Evolutionary conservation across 2,797 vertebrate genomes (phyloP).

Genomic region (Spinus pinus): DNA sequence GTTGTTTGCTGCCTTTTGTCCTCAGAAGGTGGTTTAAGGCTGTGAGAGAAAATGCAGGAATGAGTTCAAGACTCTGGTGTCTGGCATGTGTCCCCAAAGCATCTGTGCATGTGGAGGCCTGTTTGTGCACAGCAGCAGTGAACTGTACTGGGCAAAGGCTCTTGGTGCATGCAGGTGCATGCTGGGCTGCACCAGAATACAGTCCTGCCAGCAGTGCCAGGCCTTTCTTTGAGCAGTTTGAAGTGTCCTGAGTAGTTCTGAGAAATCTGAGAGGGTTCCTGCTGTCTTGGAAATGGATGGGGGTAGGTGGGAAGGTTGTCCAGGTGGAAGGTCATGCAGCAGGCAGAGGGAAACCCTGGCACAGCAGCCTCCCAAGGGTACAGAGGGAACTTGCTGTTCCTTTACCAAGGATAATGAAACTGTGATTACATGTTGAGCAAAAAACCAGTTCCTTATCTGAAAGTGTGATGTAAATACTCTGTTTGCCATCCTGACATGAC

Average conservation of each 20-base stretch:
- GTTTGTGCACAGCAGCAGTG: background rate
- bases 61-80: background rate
- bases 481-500: background rate
- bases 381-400: background rate
- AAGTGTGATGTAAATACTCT: background rate
- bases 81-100: background rate
- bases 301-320: background rate
- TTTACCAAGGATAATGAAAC: background rate
- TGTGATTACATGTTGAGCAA: background rate
- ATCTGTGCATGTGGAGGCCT: background rate
- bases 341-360: background rate
- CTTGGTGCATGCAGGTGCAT: accelerated
- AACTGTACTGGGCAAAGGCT: background rate
- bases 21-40: background rate
- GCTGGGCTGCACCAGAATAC: background rate
- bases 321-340: background rate
- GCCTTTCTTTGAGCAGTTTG: background rate
- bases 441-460: background rate
- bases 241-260: background rate
- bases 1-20: background rate
- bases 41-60: background rate
- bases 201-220: background rate
- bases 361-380: background rate
- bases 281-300: background rate
- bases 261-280: background rate